Conservation (phyloP, 2,113 vertebrate genomes). For the Motacilla alba region DNA sequence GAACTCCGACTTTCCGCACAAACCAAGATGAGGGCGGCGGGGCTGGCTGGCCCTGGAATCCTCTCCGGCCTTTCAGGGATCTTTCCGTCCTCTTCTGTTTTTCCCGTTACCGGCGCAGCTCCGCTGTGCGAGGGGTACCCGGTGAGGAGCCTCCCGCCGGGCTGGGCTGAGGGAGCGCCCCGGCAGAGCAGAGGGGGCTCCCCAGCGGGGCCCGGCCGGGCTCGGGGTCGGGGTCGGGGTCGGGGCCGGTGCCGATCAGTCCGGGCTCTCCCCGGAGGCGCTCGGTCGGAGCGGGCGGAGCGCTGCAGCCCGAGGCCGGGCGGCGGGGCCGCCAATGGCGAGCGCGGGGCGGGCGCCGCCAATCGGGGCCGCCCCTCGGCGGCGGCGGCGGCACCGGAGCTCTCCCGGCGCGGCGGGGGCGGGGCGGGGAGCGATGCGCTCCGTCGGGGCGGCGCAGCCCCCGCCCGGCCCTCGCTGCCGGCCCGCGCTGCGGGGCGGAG, state of each 20-base stretch:
- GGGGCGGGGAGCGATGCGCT: not conserved
- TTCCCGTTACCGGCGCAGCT: not conserved
- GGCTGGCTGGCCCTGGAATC: not conserved
- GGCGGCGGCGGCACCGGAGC: not conserved
- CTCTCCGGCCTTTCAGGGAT: not conserved
- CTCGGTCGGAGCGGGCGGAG: not conserved
- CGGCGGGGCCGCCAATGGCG: not conserved
- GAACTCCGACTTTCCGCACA: not conserved
- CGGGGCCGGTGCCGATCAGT: not conserved
- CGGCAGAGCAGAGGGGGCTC: not conserved
- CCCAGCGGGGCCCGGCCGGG: not conserved
- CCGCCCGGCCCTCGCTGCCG: too few species aligned
- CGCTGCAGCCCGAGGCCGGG: too few species aligned
- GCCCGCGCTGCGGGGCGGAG: too few species aligned
- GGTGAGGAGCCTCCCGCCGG: not conserved
- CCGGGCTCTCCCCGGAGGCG: too few species aligned
- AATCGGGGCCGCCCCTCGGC: not conserved
- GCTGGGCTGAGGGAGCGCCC: not conserved
- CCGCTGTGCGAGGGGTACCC: rapidly evolving
- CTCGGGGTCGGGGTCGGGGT: too few species aligned
- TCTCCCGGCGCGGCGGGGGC: not conserved
- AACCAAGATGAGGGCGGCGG: not conserved
- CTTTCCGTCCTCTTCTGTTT: too few species aligned
- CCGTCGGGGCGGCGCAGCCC: too few species aligned
- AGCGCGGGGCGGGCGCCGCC: not conserved